A percentile compares a stretch with the other conserved stretches of the same genome.
Conservation (phyloP, 1,140 invertebrate genomes). For the Drosophila serrata region DNA sequence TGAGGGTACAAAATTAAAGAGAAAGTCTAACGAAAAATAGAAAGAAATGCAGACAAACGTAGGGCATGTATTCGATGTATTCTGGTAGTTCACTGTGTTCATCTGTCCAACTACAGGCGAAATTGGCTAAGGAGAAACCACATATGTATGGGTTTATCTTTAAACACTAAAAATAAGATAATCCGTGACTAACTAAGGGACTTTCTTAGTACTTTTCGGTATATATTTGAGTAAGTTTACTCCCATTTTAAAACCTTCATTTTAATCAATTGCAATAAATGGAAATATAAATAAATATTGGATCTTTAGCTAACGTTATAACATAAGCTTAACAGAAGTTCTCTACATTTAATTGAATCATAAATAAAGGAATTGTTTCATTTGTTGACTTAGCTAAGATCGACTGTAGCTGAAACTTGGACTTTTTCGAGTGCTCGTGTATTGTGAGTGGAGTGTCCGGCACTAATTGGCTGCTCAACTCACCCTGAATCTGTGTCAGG, state of each 20-base stretch:
- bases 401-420: constrained; percentile 1
- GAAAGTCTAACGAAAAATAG: constrained; percentile 80
- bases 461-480: constrained; percentile 70
- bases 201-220: not conserved
- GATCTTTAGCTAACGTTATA: too few relatives aligned
- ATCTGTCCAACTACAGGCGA: constrained; percentile 12
- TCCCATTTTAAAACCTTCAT: not conserved
- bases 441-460: constrained; percentile 14
- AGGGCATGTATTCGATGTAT: constrained; percentile 67
- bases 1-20: constrained; percentile 79
- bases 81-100: constrained; percentile 40
- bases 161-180: not conserved
- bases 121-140: not conserved
- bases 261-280: not conserved
- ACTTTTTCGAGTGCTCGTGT: constrained; percentile 19
- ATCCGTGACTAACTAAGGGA: not conserved
- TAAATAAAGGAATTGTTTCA: too few relatives aligned
- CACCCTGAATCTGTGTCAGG: constrained; percentile 84
- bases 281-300: not conserved
- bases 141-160: too few relatives aligned
- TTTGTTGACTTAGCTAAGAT: not conserved
- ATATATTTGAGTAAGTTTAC: not conserved
- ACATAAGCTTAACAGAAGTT: too few relatives aligned
- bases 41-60: constrained; percentile 62
- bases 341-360: too few relatives aligned